Evolutionary conservation across 2,797 vertebrate species (phyloP), one percentile per base, ranked within the genome.

Genomic region (Falco concolor): DNA sequence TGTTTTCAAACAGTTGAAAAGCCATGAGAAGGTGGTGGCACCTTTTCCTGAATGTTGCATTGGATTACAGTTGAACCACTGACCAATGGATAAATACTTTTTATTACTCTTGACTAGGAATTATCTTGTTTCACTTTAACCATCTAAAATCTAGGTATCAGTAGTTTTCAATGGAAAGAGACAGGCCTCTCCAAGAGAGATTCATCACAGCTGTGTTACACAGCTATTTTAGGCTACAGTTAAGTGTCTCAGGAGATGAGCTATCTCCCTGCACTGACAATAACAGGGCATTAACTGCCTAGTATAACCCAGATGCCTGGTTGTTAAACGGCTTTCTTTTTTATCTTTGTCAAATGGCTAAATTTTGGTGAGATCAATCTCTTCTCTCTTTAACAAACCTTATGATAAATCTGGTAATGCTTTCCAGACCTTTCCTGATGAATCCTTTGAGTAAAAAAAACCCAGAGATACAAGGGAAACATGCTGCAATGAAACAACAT

Each of bases 391-490:
- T 67, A 87, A 49, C 69, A 50, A 96, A 94, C 54, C 74, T 92
- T 94, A 32, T 83, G 61, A 94, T 60, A 92, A 83, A 90, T 65
- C 54, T 91, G 84, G 89, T 69, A 90, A 81, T 76, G 70, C 80
- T 96, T 95, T 80, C 45, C 57, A 89, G 92, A 86, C 81, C 42
- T 74, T 89, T 95, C 52, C 34, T 68, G 85, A 45, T 64, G 16
- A 90, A 68, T 67, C 60, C 53, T 86, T 93, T 69, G 38, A 80
- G 53, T 93, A 65, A 84, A 85, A 96, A 96, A 25, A 27, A 2
- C 4, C 24, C 40, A 38, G 53, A 63, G 70, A 61, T 50, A 45
- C 23, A 67, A 75, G 72, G 65, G 77, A 94, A 80, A 92, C 72
- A 82, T 68, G 60, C 68, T 73, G 3, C 17, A 79, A 28, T 16